Evolutionary conservation across 2,888 invertebrate species (phyloP).

Genomic region (Ethmia dodecea): DNA sequence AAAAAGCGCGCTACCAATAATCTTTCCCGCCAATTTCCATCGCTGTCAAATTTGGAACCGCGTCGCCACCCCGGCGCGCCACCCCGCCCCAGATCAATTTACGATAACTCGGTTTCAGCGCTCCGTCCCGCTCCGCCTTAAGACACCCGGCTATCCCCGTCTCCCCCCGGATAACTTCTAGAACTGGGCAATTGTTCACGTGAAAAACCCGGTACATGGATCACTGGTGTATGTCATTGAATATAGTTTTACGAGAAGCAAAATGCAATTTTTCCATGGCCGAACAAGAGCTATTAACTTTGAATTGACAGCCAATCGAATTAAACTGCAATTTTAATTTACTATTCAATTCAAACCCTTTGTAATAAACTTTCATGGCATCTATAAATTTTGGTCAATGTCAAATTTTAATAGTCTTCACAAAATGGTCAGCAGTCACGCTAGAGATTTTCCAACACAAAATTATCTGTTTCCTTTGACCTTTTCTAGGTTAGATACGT

Average conservation of each 20-base stretch:
- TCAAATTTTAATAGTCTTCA: constrained; percentile 4
- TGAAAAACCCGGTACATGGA: constrained; percentile 43
- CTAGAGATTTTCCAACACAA: constrained; percentile 1
- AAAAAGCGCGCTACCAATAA: constrained; percentile 59
- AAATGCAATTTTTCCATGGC: no score
- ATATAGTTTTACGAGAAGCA: no score
- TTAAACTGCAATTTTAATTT: no score
- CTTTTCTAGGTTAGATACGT: constrained; percentile 10
- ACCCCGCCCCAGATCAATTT: constrained; percentile 71
- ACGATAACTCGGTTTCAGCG: constrained; percentile 69
- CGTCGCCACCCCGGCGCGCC: constrained; percentile 41
- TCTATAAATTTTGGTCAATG: constrained; percentile 1
- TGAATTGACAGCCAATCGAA: no score
- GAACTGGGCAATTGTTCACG: constrained; percentile 50
- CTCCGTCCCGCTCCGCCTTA: constrained; percentile 72
- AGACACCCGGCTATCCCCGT: constrained; percentile 63
- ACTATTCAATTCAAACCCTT: no score
- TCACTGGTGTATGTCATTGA: no score
- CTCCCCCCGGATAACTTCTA: constrained; percentile 67
- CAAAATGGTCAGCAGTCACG: constrained; percentile 4
- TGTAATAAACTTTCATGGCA: no score
- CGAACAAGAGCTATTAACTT: no score
- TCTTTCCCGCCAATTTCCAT: constrained; percentile 76
- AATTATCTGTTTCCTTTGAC: constrained; percentile 2
- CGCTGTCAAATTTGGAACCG: constrained; percentile 74